Evolutionary conservation across 2,888 invertebrate genomes (phyloP).

Genomic region (Brachyopa scutellaris): DNA sequence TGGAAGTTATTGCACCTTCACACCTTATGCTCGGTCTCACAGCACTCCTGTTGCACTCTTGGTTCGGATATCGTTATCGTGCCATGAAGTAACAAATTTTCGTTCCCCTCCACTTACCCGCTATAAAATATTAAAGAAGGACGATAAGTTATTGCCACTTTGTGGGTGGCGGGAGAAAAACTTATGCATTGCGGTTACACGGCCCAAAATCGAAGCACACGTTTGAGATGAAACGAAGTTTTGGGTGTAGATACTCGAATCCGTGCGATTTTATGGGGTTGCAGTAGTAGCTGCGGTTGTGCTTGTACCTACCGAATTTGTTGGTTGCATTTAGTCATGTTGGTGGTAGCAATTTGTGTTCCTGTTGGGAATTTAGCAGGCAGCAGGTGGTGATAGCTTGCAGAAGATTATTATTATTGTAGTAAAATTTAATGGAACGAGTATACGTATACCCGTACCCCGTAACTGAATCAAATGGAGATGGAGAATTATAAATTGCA

Average conservation of each 20-base stretch:
- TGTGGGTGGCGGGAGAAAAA: neutral
- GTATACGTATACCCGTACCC: neutral
- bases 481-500: too few species aligned
- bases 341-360: neutral
- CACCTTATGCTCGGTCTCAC: neutral
- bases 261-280: constrained; percentile 8
- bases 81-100: constrained; percentile 19
- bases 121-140: constrained; percentile 28
- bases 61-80: constrained; percentile 7
- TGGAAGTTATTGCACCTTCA: neutral
- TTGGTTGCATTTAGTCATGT: constrained; percentile 8
- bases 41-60: constrained; percentile 12
- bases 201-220: constrained; percentile 1
- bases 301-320: neutral
- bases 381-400: constrained; percentile 1
- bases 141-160: constrained; percentile 25
- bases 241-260: neutral
- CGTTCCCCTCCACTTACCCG: neutral
- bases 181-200: neutral
- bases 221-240: too few species aligned
- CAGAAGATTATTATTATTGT: neutral
- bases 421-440: neutral
- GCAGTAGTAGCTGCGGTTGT: neutral
- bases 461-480: neutral
- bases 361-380: constrained; percentile 4